Percentiles rank a stretch among this genome's conserved stretches.
Conservation (phyloP, 2,113 vertebrate species). For the Poicephalus meyeri region DNA sequence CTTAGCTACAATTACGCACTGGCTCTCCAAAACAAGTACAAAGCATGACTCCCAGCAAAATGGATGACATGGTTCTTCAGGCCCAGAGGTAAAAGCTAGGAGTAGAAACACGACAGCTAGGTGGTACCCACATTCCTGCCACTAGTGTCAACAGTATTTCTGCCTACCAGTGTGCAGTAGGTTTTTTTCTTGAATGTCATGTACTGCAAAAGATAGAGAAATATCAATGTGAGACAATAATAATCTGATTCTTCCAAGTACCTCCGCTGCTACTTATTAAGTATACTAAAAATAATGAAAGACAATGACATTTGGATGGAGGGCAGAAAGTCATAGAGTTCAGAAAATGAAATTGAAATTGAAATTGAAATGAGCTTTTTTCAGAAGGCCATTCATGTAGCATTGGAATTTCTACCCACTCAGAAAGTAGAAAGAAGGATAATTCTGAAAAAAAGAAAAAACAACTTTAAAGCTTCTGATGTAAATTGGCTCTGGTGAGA, state of each 20-base stretch:
- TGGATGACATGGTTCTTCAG: not conserved
- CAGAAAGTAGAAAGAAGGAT: not conserved
- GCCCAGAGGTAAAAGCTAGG: constrained; percentile 1
- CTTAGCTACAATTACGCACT: not conserved
- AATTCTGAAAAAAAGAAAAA: not conserved
- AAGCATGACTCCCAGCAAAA: not conserved
- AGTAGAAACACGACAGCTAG: not conserved
- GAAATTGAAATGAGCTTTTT: not conserved
- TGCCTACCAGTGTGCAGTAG: not conserved
- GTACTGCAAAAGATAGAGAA: not conserved
- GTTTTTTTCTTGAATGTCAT: not conserved
- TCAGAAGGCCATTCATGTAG: not conserved
- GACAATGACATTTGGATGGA: not conserved
- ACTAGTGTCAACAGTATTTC: not conserved
- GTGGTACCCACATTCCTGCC: constrained; percentile 26
- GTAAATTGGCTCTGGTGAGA: not conserved
- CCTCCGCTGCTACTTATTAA: constrained; percentile 7
- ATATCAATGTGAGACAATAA: not conserved
- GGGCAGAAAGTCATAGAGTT: not conserved
- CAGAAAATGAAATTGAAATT: not conserved
- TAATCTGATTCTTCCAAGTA: not conserved
- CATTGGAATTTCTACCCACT: not conserved
- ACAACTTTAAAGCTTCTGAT: not conserved
- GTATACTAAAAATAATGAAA: constrained; percentile 29
- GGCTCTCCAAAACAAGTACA: constrained; percentile 9